A percentile compares a stretch with the other conserved stretches of the same genome.
Evolutionary conservation across 2,113 vertebrate species (phyloP).

Genomic region (human (Homo sapiens)): DNA sequence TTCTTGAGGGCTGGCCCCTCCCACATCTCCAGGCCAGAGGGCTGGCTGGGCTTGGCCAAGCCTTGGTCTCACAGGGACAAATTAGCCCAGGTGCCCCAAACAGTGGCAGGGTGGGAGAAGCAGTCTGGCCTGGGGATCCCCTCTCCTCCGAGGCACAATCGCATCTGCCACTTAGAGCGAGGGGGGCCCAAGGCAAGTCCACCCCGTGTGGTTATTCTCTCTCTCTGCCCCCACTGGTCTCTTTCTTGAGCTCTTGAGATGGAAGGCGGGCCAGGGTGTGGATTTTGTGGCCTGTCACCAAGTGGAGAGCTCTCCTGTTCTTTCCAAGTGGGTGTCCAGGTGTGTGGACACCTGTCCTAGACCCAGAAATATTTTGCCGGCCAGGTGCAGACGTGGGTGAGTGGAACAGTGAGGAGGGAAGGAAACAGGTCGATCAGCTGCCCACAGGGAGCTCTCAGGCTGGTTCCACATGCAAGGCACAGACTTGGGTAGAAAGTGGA

Average conservation of each 20-base stretch:
- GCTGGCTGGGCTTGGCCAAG: neutral
- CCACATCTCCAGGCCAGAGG: neutral
- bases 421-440: neutral
- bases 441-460: neutral
- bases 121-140: neutral
- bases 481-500: neutral
- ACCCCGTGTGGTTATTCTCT: rapidly evolving
- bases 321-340: neutral
- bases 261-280: neutral
- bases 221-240: neutral
- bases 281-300: neutral
- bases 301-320: neutral
- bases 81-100: neutral
- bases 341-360: neutral
- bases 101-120: neutral
- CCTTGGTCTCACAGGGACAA: neutral
- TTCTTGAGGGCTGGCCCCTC: neutral
- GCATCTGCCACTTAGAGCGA: neutral
- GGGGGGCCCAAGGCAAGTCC: neutral
- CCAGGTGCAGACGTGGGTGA: neutral
- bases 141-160: too few species aligned
- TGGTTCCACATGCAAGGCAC: neutral
- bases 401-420: neutral
- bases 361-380: neutral
- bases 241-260: neutral